These are phyloP conservation scores for Branchinecta lynchi DNA, from an alignment of 1,140 invertebrate species.

Conservation along the genomic window DNA sequence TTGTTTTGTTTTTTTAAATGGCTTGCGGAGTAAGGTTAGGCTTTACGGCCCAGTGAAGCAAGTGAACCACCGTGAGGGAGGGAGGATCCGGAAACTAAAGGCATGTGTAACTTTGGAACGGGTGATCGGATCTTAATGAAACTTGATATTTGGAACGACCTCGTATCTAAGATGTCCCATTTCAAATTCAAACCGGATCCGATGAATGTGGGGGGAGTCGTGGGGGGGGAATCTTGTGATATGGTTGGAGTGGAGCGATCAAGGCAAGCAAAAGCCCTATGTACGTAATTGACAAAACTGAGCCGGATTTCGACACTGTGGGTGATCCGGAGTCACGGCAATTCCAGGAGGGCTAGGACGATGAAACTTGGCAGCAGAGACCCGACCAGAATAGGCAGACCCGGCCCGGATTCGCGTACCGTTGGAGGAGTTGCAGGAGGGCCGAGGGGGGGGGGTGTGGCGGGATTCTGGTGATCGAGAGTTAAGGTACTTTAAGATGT, in stretches of 20 bases:
- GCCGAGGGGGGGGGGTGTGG: too few relatives aligned
- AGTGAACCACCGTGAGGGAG: too few relatives aligned
- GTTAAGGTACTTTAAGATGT: too few relatives aligned
- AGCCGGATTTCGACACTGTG: not conserved
- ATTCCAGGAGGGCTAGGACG: not conserved
- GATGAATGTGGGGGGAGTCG: not conserved
- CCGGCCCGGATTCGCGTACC: not conserved
- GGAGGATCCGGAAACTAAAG: not conserved
- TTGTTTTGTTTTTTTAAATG: too few relatives aligned
- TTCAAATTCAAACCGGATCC: slow-evolving; percentile 5
- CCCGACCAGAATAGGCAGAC: not conserved
- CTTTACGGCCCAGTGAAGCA: too few relatives aligned
- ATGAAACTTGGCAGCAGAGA: not conserved
- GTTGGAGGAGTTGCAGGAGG: not conserved
- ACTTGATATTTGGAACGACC: not conserved
- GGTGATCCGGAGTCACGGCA: not conserved
- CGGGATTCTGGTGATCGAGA: too few relatives aligned
- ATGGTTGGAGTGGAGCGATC: not conserved
- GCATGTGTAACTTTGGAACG: not conserved
- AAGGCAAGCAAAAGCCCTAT: not conserved
- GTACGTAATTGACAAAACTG: not conserved
- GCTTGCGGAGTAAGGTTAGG: too few relatives aligned
- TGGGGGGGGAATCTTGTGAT: not conserved
- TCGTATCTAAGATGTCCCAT: not conserved
- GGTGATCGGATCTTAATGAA: slow-evolving; percentile 9